Base-by-base conservation (phyloP, 1,140 invertebrate genomes). In the Oncopeltus fasciatus region DNA sequence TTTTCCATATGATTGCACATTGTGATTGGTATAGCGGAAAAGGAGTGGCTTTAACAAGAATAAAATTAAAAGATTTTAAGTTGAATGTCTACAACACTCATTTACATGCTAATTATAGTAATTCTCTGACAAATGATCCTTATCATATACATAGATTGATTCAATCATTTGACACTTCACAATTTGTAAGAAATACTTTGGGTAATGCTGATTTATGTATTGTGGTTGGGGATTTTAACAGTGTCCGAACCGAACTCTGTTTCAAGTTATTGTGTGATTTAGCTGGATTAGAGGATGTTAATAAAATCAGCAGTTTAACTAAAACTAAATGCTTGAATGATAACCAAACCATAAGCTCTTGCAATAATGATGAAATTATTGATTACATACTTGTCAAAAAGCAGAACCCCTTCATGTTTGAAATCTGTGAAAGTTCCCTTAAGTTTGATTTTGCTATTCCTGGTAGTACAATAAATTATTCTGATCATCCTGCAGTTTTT, bases 11-110 rank as follows among this genome's bases (percentile, higher is more conserved):
- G 75, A 80, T 98, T 66, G 88, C 93, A 53, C 94, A 97, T 75
- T 95, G 91, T 1, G 95, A 98, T 72, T 98, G 95, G 95, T 98
- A 95, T 76, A 94, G 92, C 57, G 95, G 94, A 8, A 98, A 98
- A 81, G 93, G 93, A 38, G 83, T 97, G 57, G 94, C 92, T 12
- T 73, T 98, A 16, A 92, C 88, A 69, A 81, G 81, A 68, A 78
- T 95, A 11, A 75, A 82, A 64, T 73, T 82, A 61, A 75, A 81
- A 20, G 81, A 86, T 62, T 75, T 86, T 59, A 77, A 78, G 57
- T 76, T 97, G 21, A 87, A 94, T 76, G 72, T 98, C 64, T 97
- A 95, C 74, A 85, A 85, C 64, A 88, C 92, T 67, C 94, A 98
- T 83, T 20, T 97, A 31, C 94, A 98, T 78, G 94, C 94, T n/a